These are phyloP conservation scores for Notechis scutatus DNA, from an alignment of 2,113 vertebrate species.

Conservation along the genomic window DNA sequence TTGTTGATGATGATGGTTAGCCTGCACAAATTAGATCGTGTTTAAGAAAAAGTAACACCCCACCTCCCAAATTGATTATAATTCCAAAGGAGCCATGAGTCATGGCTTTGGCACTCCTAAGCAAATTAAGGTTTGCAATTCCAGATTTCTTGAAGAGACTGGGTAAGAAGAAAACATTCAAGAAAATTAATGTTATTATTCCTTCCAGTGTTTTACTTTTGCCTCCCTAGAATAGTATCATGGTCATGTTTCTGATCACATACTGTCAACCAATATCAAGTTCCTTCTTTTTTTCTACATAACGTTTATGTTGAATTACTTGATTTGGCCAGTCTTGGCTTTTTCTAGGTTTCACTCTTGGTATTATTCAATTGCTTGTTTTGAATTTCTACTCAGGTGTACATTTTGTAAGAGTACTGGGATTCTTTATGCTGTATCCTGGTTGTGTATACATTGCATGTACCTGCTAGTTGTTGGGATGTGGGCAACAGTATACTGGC, in stretches of 20 bases:
- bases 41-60: neutral
- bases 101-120: neutral
- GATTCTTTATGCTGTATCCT: neutral
- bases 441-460: neutral
- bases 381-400: neutral
- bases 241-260: neutral
- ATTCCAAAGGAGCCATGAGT: neutral
- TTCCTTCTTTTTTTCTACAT: neutral
- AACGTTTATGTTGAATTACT: neutral
- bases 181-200: neutral
- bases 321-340: neutral
- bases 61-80: neutral
- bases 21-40: neutral
- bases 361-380: neutral
- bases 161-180: neutral
- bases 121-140: neutral
- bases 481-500: neutral
- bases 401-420: neutral
- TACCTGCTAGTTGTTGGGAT: neutral
- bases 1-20: neutral
- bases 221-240: neutral
- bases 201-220: neutral
- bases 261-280: neutral
- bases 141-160: neutral
- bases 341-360: neutral